These are phyloP conservation scores for Drosophila melanocephala DNA, from an alignment of 2,888 invertebrate species.

Conservation along the genomic window DNA sequence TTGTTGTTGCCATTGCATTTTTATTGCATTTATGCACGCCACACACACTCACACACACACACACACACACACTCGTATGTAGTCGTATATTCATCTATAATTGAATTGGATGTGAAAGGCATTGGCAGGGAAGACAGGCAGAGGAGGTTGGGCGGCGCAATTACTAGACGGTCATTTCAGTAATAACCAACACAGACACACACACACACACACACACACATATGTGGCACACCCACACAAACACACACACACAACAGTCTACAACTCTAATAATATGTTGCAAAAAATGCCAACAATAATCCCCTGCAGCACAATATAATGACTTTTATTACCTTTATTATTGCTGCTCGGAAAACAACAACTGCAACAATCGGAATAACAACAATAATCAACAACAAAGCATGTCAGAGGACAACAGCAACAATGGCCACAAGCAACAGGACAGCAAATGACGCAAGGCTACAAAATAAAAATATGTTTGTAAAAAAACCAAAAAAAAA, in stretches of 20 bases:
- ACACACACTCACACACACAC: not conserved
- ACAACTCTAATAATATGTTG: slow-evolving; percentile 65
- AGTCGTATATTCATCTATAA: slow-evolving; percentile 59
- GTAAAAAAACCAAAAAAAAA: slow-evolving; percentile 1
- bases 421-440: slow-evolving; percentile 54
- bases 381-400: slow-evolving; percentile 42
- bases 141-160: not conserved
- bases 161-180: slow-evolving; percentile 10
- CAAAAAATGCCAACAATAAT: slow-evolving; percentile 69
- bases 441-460: slow-evolving; percentile 43
- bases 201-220: slow-evolving; percentile 9
- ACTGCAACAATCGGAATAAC: slow-evolving; percentile 26
- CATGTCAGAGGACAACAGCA: slow-evolving; percentile 55
- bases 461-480: slow-evolving; percentile 7
- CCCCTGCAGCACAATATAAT: slow-evolving; percentile 79
- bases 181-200: slow-evolving; percentile 8
- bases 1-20: slow-evolving; percentile 30
- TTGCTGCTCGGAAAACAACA: slow-evolving; percentile 51
- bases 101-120: slow-evolving; percentile 59
- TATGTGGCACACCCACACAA: slow-evolving; percentile 17
- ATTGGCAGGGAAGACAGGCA: slow-evolving; percentile 4
- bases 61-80: slow-evolving; percentile 11
- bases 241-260: slow-evolving; percentile 12
- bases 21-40: slow-evolving; percentile 8
- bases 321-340: slow-evolving; percentile 81